Percentiles rank a stretch among this genome's conserved stretches.
phyloP scores from a whole-genome alignment of 2,797 vertebrate genomes.

The Coranthus polyacanthus region DNA sequence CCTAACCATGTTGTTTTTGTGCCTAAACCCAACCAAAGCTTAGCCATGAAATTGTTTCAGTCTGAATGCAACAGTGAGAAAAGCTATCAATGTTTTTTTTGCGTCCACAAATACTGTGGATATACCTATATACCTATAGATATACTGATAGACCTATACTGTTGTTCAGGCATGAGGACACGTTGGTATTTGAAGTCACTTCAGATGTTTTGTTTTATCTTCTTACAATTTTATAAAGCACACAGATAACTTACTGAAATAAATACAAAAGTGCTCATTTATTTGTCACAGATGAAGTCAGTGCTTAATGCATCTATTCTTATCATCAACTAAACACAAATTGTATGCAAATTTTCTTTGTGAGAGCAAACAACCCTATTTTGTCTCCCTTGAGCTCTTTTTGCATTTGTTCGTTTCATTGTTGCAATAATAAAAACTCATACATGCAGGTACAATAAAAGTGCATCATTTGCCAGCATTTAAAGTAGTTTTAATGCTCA shows the following conservation, averaged over 20 bases:
- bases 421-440: background rate
- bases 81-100: too few relatives aligned
- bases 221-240: background rate
- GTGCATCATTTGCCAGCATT: conserved; percentile 22
- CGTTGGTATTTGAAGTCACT: background rate
- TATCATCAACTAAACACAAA: conserved; percentile 19
- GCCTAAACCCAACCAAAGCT: too few relatives aligned
- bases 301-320: conserved; percentile 14
- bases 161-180: too few relatives aligned
- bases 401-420: conserved; percentile 20
- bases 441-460: conserved; percentile 10
- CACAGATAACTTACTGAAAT: background rate
- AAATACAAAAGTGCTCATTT: conserved; percentile 18
- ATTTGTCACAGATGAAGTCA: background rate
- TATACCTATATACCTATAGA: too few relatives aligned
- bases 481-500: background rate
- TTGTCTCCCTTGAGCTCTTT: conserved; percentile 10
- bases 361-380: conserved; percentile 12
- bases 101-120: too few relatives aligned
- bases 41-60: too few relatives aligned
- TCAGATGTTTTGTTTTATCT: background rate
- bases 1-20: too few relatives aligned
- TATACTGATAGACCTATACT: too few relatives aligned
- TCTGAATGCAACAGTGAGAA: too few relatives aligned
- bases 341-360: conserved; percentile 4